Conservation (phyloP, 2,113 vertebrate species). For the Abramis brama region DNA sequence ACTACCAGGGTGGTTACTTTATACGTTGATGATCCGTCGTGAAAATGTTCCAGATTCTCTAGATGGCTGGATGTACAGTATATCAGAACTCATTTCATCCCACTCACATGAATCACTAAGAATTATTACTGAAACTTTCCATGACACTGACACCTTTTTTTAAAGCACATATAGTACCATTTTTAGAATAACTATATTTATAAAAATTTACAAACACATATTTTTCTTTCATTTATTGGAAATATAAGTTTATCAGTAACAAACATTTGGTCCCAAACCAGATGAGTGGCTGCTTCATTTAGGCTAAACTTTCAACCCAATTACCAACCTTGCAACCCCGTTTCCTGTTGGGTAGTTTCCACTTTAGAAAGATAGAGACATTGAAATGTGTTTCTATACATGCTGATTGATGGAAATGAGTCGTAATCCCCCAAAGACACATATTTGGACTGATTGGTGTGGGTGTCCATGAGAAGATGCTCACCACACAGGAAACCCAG, state of each 20-base stretch:
- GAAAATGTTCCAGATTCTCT: not conserved
- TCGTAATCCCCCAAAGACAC: constrained; percentile 5
- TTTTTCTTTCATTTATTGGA: not conserved
- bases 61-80: constrained; percentile 3
- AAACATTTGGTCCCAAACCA: not conserved
- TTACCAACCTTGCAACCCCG: not conserved
- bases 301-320: not conserved
- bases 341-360: not conserved
- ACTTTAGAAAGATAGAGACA: not conserved
- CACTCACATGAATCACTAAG: constrained; percentile 4
- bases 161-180: not conserved
- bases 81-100: not conserved
- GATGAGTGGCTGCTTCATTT: not conserved
- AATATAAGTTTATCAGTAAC: not conserved
- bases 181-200: not conserved
- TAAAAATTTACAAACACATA: not conserved
- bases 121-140: not conserved
- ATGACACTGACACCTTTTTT: not conserved
- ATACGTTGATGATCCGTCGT: not conserved
- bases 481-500: constrained; percentile 60
- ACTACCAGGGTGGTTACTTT: constrained; percentile 3
- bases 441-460: constrained; percentile 49
- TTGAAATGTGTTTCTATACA: constrained; percentile 13
- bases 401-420: not conserved
- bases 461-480: constrained; percentile 63